Conservation (phyloP, 35 echinoderm and acorn worm species). For the Hemicentrotus pulcherrimus region DNA sequence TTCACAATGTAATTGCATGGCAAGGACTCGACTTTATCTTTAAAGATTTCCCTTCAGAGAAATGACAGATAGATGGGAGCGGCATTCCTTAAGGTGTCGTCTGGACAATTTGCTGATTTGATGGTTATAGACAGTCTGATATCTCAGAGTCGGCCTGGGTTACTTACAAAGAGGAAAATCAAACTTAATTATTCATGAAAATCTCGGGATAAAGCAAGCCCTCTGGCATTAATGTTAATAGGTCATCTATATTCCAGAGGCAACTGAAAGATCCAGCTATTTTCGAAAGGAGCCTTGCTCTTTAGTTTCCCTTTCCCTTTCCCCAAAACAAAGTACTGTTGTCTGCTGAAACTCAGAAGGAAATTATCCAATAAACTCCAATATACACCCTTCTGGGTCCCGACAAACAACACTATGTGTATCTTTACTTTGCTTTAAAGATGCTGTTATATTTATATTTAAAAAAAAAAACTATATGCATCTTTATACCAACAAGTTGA, state of each 20-base stretch:
- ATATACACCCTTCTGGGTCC: too few relatives aligned
- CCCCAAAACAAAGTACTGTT: too few relatives aligned
- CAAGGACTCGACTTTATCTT: too few relatives aligned
- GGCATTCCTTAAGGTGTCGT: neutral
- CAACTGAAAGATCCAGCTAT: neutral
- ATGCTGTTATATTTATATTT: too few relatives aligned
- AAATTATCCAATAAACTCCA: too few relatives aligned
- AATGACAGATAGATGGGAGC: neutral
- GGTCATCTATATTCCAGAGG: neutral
- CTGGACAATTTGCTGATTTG: neutral
- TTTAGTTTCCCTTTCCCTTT: neutral
- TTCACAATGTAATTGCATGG: too few relatives aligned
- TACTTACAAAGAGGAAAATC: neutral
- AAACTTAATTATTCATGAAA: conserved; percentile 14
- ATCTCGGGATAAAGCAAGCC: neutral
- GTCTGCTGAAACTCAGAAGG: too few relatives aligned
- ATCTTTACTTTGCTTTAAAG: too few relatives aligned
- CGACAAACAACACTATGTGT: too few relatives aligned
- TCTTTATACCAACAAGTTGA: too few relatives aligned
- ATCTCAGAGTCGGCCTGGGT: neutral
- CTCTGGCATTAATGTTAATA: neutral
- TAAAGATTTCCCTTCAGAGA: neutral
- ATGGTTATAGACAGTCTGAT: neutral
- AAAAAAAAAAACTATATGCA: too few relatives aligned
- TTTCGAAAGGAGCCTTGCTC: neutral